A percentile compares a stretch with the other conserved stretches of the same genome.
Conservation (phyloP, 1,140 invertebrate genomes). For the Doryteuthis pealeii region DNA sequence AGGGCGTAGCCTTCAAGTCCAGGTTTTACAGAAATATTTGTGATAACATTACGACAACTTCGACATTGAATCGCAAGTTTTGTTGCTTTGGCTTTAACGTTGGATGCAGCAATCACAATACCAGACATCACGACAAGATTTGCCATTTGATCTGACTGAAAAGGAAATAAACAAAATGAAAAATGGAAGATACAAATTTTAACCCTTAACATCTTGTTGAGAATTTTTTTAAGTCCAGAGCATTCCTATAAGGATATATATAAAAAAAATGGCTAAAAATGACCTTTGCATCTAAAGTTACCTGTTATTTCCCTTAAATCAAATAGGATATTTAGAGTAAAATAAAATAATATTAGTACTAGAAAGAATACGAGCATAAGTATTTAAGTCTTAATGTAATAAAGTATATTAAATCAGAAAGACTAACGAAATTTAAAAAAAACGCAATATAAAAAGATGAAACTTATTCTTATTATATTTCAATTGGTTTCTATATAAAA, state of each 20-base stretch:
- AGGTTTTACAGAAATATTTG: constrained; percentile 87
- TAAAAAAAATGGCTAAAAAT: too few relatives aligned
- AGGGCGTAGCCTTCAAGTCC: constrained; percentile 96
- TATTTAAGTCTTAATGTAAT: too few relatives aligned
- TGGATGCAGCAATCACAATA: constrained; percentile 92
- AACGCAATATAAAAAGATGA: too few relatives aligned
- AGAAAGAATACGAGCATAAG: too few relatives aligned
- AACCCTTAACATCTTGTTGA: neutral
- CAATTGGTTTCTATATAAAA: too few relatives aligned
- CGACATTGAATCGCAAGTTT: constrained; percentile 95
- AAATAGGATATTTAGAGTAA: neutral
- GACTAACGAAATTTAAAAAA: too few relatives aligned
- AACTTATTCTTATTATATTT: too few relatives aligned
- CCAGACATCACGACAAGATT: constrained; percentile 92
- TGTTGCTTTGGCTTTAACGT: constrained; percentile 92
- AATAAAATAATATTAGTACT: neutral
- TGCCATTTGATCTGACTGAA: constrained; percentile 90
- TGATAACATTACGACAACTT: constrained; percentile 85
- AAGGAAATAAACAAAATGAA: constrained; percentile 12
- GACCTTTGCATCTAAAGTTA: too few relatives aligned
- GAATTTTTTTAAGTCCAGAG: too few relatives aligned
- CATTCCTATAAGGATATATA: too few relatives aligned
- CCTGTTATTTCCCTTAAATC: too few relatives aligned
- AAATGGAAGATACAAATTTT: neutral
- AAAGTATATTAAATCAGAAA: too few relatives aligned